A percentile compares a stretch with the other conserved stretches of the same genome.
Conservation (phyloP, 2,888 invertebrate genomes). For the Dendrolimus houi region DNA sequence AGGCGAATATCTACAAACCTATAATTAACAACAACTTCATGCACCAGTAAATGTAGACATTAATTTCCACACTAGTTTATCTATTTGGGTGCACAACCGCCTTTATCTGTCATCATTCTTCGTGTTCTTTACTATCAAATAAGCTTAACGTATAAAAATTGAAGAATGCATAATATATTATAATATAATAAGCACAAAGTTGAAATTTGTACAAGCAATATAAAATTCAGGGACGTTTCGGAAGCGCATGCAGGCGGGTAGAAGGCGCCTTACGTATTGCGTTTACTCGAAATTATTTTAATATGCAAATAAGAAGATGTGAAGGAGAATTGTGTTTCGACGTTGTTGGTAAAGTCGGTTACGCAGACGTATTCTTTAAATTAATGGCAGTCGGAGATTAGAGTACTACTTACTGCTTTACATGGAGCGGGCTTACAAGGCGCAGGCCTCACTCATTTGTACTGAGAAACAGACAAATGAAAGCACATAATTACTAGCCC, state of each 20-base stretch:
- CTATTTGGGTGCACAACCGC: slow-evolving; percentile 74
- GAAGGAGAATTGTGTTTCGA: slow-evolving; percentile 71
- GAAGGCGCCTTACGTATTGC: slow-evolving; percentile 69
- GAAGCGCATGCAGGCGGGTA: slow-evolving; percentile 30
- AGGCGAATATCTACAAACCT: slow-evolving; percentile 70
- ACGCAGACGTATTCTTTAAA: slow-evolving; percentile 75
- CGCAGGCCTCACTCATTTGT: slow-evolving; percentile 61
- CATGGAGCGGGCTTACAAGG: slow-evolving; percentile 67
- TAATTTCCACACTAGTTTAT: slow-evolving; percentile 77
- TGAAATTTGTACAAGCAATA: slow-evolving; percentile 30
- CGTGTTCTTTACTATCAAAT: background rate
- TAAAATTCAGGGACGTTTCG: slow-evolving; percentile 35
- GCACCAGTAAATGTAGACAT: slow-evolving; percentile 77
- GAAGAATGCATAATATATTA: slow-evolving; percentile 28
- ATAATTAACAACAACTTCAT: slow-evolving; percentile 75
- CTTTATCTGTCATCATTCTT: slow-evolving; percentile 74
- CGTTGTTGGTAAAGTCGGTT: slow-evolving; percentile 66
- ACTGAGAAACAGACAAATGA: slow-evolving; percentile 72
- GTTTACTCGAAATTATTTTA: slow-evolving; percentile 75
- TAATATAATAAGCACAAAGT: slow-evolving; percentile 32
- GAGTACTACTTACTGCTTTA: slow-evolving; percentile 73
- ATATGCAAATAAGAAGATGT: slow-evolving; percentile 76
- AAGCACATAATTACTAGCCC: slow-evolving; percentile 75
- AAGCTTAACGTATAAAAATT: slow-evolving; percentile 1
- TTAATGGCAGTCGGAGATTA: slow-evolving; percentile 73